These are phyloP conservation scores for Chloebia gouldiae DNA, from an alignment of 2,113 vertebrate species.

Conservation along the genomic window DNA sequence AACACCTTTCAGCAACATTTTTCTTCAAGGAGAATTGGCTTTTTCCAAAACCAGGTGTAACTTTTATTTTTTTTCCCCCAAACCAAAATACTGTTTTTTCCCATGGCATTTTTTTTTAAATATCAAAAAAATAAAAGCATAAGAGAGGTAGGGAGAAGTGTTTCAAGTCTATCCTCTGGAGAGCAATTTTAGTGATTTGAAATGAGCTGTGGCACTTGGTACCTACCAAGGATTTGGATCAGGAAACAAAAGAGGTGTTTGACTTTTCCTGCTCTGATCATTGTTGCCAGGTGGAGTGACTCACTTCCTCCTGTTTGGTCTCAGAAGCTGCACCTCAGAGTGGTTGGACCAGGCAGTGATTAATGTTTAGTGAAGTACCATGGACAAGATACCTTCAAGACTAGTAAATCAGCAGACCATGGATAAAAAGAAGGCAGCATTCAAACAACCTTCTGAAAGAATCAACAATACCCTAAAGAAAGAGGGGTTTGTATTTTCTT, in stretches of 20 bases:
- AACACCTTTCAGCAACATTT: background rate
- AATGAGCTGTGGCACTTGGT: background rate
- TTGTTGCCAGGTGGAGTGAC: background rate
- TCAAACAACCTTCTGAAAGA: fast-evolving
- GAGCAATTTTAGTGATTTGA: background rate
- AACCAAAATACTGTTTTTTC: background rate
- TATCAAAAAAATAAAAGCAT: background rate
- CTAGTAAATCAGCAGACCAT: background rate
- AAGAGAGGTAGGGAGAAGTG: background rate
- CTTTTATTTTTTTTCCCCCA: fast-evolving
- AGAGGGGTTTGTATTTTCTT: fast-evolving
- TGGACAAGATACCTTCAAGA: fast-evolving
- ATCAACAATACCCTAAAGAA: fast-evolving
- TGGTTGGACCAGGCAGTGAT: background rate
- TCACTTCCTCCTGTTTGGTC: background rate
- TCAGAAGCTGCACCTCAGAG: background rate
- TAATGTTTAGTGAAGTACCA: background rate
- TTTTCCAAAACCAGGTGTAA: background rate
- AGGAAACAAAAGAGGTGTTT: background rate
- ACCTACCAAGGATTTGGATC: background rate
- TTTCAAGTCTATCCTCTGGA: background rate
- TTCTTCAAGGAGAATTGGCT: background rate
- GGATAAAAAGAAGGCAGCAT: fast-evolving
- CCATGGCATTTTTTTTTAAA: background rate
- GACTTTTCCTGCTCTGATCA: background rate